A percentile compares a stretch with the other conserved stretches of the same genome.
These are phyloP conservation scores for Sporophila hypoxantha DNA, from an alignment of 2,113 vertebrate species.

Conservation along the genomic window DNA sequence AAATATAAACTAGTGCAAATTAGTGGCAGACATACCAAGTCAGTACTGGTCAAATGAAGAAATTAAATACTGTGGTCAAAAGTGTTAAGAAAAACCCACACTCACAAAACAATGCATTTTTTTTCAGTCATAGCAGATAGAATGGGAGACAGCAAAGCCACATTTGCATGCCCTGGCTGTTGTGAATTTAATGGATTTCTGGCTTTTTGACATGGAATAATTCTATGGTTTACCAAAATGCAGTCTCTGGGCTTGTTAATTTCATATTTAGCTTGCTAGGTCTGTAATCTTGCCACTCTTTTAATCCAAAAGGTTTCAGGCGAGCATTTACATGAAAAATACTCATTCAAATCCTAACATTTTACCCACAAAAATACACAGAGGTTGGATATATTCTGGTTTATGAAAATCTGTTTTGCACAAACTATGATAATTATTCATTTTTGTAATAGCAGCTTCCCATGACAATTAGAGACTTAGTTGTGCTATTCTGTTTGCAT, in stretches of 20 bases:
- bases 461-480: slow-evolving; percentile 36
- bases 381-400: background rate
- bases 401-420: background rate
- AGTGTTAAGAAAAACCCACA: background rate
- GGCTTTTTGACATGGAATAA: slow-evolving; percentile 60
- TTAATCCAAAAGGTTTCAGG: slow-evolving; percentile 26
- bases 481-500: slow-evolving; percentile 14
- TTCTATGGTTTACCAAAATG: slow-evolving; percentile 67
- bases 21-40: background rate
- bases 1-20: background rate
- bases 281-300: background rate
- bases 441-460: slow-evolving; percentile 21
- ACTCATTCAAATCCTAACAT: background rate
- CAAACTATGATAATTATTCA: slow-evolving; percentile 11
- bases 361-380: background rate
- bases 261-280: slow-evolving; percentile 48
- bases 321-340: slow-evolving; percentile 15
- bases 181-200: slow-evolving; percentile 25
- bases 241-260: slow-evolving; percentile 55
- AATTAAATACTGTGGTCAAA: slow-evolving; percentile 43
- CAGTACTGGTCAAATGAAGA: background rate
- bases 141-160: slow-evolving; percentile 60
- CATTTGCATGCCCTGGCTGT: slow-evolving; percentile 16
- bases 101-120: slow-evolving; percentile 28
- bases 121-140: slow-evolving; percentile 55